Percentiles rank a stretch among this genome's conserved stretches.
These are phyloP conservation scores for Omphaloscelis lunosa DNA, from an alignment of 2,888 invertebrate genomes.

Conservation along the genomic window DNA sequence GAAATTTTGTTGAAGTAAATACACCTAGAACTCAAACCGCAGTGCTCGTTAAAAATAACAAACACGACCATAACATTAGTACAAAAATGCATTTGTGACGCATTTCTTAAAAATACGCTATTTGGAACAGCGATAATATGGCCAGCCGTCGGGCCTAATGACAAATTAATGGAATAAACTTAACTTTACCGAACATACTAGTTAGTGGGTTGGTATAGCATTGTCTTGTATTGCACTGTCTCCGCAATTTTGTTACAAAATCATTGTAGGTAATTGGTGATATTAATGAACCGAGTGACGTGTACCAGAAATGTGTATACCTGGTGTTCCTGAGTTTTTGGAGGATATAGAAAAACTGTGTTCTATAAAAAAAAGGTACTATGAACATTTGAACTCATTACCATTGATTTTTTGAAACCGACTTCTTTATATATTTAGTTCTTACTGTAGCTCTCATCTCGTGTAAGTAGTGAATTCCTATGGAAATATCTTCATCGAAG, in stretches of 20 bases:
- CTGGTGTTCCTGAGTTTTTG: slow-evolving; percentile 67
- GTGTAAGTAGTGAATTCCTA: neutral
- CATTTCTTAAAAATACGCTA: slow-evolving; percentile 79
- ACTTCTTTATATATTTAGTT: too few species aligned
- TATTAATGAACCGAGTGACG: slow-evolving; percentile 37
- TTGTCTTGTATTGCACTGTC: slow-evolving; percentile 69
- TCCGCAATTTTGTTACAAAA: slow-evolving; percentile 34
- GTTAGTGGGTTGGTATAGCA: slow-evolving; percentile 66
- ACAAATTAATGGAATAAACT: slow-evolving; percentile 83
- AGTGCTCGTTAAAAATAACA: slow-evolving; percentile 55
- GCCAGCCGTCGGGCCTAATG: slow-evolving; percentile 76
- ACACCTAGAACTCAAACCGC: slow-evolving; percentile 15
- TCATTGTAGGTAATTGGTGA: slow-evolving; percentile 27
- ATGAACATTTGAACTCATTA: neutral
- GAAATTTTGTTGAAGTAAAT: neutral
- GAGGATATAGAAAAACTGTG: slow-evolving; percentile 71
- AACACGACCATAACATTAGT: slow-evolving; percentile 63
- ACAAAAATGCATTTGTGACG: slow-evolving; percentile 80
- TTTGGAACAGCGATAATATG: slow-evolving; percentile 82
- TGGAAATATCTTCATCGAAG: neutral
- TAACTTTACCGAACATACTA: slow-evolving; percentile 74
- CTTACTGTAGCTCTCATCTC: neutral
- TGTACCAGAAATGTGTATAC: slow-evolving; percentile 79
- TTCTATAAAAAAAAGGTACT: slow-evolving; percentile 79
- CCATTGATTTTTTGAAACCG: neutral